Evolutionary conservation across 2,797 vertebrate species (phyloP), one percentile per base, ranked within the genome.

Genomic region (Parauchenoglanis punctatus): DNA sequence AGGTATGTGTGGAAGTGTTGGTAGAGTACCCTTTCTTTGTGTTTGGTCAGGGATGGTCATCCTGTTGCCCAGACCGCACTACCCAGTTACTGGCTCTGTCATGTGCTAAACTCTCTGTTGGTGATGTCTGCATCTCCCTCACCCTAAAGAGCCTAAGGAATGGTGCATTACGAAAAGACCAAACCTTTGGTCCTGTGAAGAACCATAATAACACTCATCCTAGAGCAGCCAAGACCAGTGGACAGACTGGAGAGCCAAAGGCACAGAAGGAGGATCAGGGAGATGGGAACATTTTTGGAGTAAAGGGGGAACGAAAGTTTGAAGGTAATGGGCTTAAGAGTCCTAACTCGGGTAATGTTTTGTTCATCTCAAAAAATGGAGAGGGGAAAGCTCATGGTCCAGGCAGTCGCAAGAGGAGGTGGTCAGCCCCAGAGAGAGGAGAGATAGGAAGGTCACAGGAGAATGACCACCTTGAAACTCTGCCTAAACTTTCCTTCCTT

Each of bases 21-120:
- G 96, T 99, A 94, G 99, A 99, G 95, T 99, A 99, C 83, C 99
- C 99, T 83, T 99, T 99, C 96, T 99, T 99, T 91, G 99, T 99
- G 87, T 99, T 99, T 91, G 99, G 99, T 93, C 98, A 99, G 94
- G 99, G 99, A 89, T 99, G 99, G 99, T 99, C 99, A 0, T 99
- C 98, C 61, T 99, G 98, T 95, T 98, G 97, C 91, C 99, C 99
- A 0, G 98, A 99, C 94, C 96, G 97, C 94, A 99, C 99, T 95
- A 99, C 97, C 86, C 97, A 98, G 94, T 97, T 99, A 92, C 97
- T 99, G 92, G 98, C 99, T 92, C 95, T 99, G 94, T 98, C 98
- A n/a, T 99, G 99, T 88, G 97, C 97, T 91, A 99, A 98, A 94
- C 97, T 99, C 92, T 97, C 97, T 0, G 99, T 99, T 83, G 99